Conservation (phyloP, 2,113 vertebrate species). For the Aepyceros melampus region DNA sequence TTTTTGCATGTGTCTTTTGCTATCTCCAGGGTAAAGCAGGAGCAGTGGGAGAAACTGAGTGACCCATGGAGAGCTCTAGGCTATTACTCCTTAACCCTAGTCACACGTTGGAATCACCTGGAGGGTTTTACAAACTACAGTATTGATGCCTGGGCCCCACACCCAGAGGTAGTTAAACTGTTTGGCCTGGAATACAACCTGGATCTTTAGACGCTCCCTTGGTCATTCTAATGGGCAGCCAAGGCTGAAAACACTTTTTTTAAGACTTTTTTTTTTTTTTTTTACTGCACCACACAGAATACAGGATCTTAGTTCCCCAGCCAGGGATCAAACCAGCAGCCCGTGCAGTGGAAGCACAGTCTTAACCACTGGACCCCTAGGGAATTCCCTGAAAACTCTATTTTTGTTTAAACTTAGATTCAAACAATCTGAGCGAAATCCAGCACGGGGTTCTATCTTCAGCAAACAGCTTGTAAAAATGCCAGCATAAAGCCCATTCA, state of each 20-base stretch:
- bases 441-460: neutral
- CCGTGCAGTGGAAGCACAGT: neutral
- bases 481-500: neutral
- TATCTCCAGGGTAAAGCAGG: neutral
- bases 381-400: neutral
- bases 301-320: neutral
- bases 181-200: neutral
- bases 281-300: neutral
- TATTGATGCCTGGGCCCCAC: neutral
- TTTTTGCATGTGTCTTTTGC: neutral
- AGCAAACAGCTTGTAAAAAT: neutral
- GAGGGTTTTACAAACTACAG: neutral
- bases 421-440: neutral
- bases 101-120: neutral
- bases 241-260: neutral
- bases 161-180: neutral
- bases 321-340: neutral
- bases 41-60: neutral
- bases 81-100: neutral
- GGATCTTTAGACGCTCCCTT: neutral
- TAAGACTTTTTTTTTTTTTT: neutral
- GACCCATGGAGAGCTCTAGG: neutral
- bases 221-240: neutral
- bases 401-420: slow-evolving; percentile 32
- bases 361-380: neutral